A percentile compares a stretch with the other conserved stretches of the same genome.
phyloP scores from a whole-genome alignment of 2,113 vertebrate genomes.

The Pteronura brasiliensis region DNA sequence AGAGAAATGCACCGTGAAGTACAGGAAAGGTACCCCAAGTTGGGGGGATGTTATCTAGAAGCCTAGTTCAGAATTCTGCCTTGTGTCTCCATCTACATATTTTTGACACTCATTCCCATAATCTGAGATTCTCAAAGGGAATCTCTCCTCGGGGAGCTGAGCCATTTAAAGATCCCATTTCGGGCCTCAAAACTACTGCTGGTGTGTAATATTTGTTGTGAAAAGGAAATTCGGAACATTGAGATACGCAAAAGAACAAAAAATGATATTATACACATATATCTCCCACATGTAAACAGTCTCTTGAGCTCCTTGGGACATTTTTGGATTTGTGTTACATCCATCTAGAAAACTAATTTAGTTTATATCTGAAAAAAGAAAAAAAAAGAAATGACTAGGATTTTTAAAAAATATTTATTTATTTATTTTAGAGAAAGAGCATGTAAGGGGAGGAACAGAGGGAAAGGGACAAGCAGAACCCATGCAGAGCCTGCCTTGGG shows the following conservation, averaged over 20 bases:
- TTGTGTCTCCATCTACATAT: background rate
- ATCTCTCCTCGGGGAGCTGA: background rate
- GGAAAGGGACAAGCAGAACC: background rate
- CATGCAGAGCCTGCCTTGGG: background rate
- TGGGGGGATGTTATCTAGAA: background rate
- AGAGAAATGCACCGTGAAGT: background rate
- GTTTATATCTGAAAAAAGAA: background rate
- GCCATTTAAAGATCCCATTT: background rate
- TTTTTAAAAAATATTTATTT: background rate
- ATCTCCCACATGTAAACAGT: background rate
- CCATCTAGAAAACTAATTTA: background rate
- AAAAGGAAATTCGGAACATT: background rate
- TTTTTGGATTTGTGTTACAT: background rate
- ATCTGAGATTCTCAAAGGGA: background rate
- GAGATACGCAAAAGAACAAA: background rate
- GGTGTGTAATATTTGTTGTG: background rate
- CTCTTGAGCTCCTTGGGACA: background rate
- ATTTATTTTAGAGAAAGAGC: background rate
- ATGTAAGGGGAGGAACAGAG: background rate
- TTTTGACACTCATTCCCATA: background rate
- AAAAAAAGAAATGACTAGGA: background rate
- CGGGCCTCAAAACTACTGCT: background rate
- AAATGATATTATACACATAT: background rate
- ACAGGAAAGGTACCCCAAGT: background rate
- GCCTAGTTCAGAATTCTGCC: background rate